Base-by-base conservation (phyloP, 2,888 invertebrate species). In the Troides aeacus region DNA sequence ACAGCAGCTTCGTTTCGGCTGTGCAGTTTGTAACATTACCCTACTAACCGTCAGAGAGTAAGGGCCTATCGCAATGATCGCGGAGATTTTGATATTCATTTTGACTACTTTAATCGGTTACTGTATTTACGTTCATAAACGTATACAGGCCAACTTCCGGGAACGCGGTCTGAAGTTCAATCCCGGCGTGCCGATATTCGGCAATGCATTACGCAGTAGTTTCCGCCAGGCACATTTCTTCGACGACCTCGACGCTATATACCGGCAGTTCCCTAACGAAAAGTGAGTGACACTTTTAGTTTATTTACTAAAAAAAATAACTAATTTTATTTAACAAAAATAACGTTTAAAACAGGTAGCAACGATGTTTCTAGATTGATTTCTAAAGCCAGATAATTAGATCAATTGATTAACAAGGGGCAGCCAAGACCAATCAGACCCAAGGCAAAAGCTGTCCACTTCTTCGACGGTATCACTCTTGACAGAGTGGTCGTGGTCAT, bases 181-280 rank as follows among this genome's bases (percentile, higher is more conserved):
- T 0, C 81, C 86, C 0, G 87, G 88, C 0, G 62, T 83, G 18
- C 92, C 90, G 0, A 8, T 90, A 3, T 90, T 90, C 63, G 92
- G 92, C 0, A 90, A 91, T 61, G 70, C 73, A 0, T 67, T 81
- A 0, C 68, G 72, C 0, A 80, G 82, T 59, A 80, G 81, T 0
- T 75, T 87, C 4, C 10, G 74, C 36, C 85, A 70, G 65, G 76
- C 68, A 8, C 90, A 91, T 74, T 30, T 82, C 1, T 10, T 81
- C 23, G 81, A 87, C 2, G 90, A 90, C 63, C 17, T 88, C 0
- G 78, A 84, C 68, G 75, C 71, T 0, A 76, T 87, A 0, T 87
- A 90, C 64, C 81, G 72, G n/a, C 82, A 85, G 6, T 89, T 85
- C 64, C 90, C 89, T 0, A 79, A 82, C 69, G 89, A 90, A 72